Conservation (phyloP, 2,113 vertebrate species). For the Neomonachus schauinslandi region DNA sequence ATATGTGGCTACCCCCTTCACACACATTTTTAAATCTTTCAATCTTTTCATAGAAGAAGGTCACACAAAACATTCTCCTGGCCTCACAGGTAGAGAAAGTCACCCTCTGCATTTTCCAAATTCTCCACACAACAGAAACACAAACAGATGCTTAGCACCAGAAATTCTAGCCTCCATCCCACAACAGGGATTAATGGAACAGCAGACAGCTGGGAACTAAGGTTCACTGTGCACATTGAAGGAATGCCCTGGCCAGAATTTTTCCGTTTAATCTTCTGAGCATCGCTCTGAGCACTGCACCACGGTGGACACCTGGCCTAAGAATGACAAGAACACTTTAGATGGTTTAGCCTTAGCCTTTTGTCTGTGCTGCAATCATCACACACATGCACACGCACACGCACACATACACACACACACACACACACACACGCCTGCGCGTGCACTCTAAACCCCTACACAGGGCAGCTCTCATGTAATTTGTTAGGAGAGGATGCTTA, state of each 20-base stretch:
- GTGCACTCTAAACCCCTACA: background rate
- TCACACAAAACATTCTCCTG: background rate
- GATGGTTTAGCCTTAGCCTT: background rate
- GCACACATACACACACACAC: fast-evolving
- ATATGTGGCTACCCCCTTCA: background rate
- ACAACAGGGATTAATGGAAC: background rate
- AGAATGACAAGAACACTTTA: background rate
- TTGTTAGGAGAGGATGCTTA: background rate
- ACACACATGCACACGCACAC: too few species aligned
- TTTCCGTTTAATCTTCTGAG: background rate
- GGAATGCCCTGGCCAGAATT: background rate
- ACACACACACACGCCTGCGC: fast-evolving
- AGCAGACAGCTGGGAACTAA: background rate
- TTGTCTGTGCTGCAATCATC: background rate
- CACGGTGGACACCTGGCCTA: background rate
- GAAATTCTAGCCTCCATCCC: background rate
- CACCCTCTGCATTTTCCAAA: background rate
- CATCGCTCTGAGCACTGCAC: background rate
- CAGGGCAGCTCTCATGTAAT: background rate
- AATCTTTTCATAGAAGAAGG: background rate
- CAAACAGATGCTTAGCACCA: background rate
- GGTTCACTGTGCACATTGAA: background rate
- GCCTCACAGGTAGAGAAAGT: background rate
- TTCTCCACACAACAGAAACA: background rate
- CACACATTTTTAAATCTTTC: background rate